Evolutionary conservation across 2,888 invertebrate species (phyloP).

Genomic region (Hyposoter dolosus): DNA sequence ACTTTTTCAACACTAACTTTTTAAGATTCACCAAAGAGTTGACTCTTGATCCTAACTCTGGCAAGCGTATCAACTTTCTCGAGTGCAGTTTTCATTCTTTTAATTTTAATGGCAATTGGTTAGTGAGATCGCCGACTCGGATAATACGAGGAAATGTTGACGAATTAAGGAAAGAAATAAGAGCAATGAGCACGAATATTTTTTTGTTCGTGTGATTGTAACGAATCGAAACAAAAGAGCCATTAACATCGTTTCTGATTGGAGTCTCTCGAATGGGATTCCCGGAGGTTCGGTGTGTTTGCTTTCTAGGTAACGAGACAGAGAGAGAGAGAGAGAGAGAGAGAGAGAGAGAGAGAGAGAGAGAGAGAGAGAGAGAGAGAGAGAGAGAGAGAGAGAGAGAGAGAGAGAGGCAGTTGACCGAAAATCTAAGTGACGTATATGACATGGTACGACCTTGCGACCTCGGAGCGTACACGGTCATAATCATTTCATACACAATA

Average conservation of each 20-base stretch:
- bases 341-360: background rate
- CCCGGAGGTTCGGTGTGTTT: constrained; percentile 27
- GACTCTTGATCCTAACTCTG: no score
- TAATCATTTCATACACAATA: constrained; percentile 84
- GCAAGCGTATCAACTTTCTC: background rate
- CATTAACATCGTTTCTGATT: constrained; percentile 38
- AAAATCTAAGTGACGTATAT: constrained; percentile 82
- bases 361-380: background rate
- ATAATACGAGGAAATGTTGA: background rate
- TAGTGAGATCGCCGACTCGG: background rate
- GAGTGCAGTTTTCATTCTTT: background rate
- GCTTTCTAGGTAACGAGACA: background rate
- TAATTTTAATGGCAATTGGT: background rate
- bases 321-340: background rate
- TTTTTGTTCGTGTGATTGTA: background rate
- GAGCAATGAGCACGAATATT: background rate
- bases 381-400: background rate
- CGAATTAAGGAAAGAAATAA: background rate
- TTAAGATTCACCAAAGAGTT: no score
- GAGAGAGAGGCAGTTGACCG: constrained; percentile 62
- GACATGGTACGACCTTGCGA: constrained; percentile 79
- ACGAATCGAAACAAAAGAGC: constrained; percentile 33
- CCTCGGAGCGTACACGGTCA: constrained; percentile 79
- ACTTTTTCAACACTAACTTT: no score
- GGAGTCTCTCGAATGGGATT: constrained; percentile 42